Percentiles rank a stretch among this genome's conserved stretches.
These are phyloP conservation scores for Coregonus sp. DNA, from an alignment of 2,797 vertebrate species.

Conservation along the genomic window DNA sequence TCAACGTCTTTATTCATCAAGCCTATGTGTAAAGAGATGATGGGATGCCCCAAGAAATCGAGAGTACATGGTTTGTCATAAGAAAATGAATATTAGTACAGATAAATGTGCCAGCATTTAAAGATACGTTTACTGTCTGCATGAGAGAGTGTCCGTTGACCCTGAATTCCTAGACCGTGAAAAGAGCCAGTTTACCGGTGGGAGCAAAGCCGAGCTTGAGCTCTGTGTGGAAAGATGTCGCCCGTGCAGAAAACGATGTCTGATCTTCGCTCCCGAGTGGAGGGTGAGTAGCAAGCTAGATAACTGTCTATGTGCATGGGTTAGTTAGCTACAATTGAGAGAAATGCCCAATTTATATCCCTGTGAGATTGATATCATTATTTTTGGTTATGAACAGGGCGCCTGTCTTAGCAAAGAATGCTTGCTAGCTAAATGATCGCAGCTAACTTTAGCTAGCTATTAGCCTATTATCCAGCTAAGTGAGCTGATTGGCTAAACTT, in stretches of 20 bases:
- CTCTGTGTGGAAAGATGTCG: slow-evolving; percentile 76
- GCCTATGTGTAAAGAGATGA: slow-evolving; percentile 46
- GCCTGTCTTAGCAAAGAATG: no score
- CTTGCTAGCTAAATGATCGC: no score
- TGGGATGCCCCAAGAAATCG: slow-evolving; percentile 34
- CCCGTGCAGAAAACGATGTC: slow-evolving; percentile 90
- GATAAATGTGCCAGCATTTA: slow-evolving; percentile 27
- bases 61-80: slow-evolving; percentile 38
- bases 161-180: slow-evolving; percentile 50
- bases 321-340: no score
- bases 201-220: slow-evolving; percentile 55
- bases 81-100: slow-evolving; percentile 41
- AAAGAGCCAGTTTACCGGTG: slow-evolving; percentile 39
- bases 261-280: slow-evolving; percentile 87
- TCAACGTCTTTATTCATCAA: slow-evolving; percentile 6
- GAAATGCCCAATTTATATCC: no score
- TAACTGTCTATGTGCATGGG: no score
- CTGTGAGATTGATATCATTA: no score
- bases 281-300: slow-evolving; percentile 78
- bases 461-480: no score
- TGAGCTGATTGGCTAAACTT: no score
- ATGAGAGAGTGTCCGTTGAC: slow-evolving; percentile 46
- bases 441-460: no score
- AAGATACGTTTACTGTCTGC: slow-evolving; percentile 30
- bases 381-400: no score